Evolutionary conservation across 2,797 vertebrate species (phyloP), one percentile per base, ranked within the genome.

Genomic region (Poeciliopsis presidionis): DNA sequence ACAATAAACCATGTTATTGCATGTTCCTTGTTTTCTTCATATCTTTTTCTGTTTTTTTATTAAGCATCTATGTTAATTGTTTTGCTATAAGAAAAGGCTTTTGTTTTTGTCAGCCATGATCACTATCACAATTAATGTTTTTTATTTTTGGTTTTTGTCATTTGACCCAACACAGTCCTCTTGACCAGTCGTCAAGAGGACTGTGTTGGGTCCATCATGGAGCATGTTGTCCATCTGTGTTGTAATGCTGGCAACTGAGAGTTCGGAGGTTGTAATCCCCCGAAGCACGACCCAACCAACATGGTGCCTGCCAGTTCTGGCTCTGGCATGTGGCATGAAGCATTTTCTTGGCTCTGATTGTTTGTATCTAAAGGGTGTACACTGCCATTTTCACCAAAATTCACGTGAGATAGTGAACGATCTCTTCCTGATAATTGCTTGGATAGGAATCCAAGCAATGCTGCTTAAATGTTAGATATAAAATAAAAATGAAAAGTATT

Each of bases 161-260:
- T 61, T 47, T 69, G 36, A 61, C 70, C 78, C 53, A 74, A 69
- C 57, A 69, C 51, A 51, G 85, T 84, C 74, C 75, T 55, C 91
- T 83, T 84, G 86, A 85, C 90, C 75, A 74, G 53, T 63, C 76
- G 76, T 84, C n/a, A n/a, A n/a, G n/a, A n/a, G n/a, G n/a, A n/a
- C n/a, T n/a, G n/a, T n/a, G n/a, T n/a, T n/a, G n/a, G n/a, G n/a
- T 78, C 87, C 80, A 57, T 92, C 90, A 92, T 69, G 11, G 25
- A 45, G 65, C 39, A 88, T 91, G 90, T 77, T 83, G 87, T 95
- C 92, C 92, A 93, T 95, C 93, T 45, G 90, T 91, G 89, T 77
- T 84, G 79, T 91, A 82, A 88, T 78, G 81, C 80, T 88, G 86
- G 87, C 90, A 92, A 88, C 90, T 84, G 88, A 85, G 89, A 88